These are phyloP conservation scores for Pocillopora damicornis DNA, from an alignment of 64 coral and sea anemone species.

Conservation along the genomic window DNA sequence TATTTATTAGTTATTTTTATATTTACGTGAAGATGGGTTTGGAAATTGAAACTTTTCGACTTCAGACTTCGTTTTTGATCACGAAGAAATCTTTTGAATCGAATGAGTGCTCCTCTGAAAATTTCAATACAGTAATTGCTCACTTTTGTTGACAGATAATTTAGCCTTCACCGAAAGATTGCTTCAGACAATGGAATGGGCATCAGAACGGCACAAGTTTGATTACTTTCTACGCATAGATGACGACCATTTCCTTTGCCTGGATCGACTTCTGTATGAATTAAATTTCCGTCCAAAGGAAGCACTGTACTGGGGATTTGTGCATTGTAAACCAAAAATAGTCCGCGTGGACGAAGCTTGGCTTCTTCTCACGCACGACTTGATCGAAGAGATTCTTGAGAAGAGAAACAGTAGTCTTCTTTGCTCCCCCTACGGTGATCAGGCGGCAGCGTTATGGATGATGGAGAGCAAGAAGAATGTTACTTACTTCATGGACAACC, in stretches of 20 bases:
- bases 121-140: neutral
- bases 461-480: constrained; percentile 69
- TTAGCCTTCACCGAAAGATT: constrained; percentile 83
- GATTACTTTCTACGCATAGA: constrained; percentile 90
- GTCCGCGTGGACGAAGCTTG: constrained; percentile 95
- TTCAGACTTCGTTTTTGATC: no score
- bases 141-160: constrained; percentile 37
- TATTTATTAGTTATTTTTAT: no score
- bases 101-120: no score
- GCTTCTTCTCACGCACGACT: constrained; percentile 73
- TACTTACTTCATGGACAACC: constrained; percentile 97
- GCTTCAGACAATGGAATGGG: constrained; percentile 81
- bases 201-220: constrained; percentile 34
- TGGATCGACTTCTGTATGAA: constrained; percentile 82
- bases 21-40: no score
- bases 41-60: no score
- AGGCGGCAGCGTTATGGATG: constrained; percentile 93
- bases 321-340: constrained; percentile 79
- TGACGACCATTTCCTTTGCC: constrained; percentile 94
- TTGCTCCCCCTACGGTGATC: constrained; percentile 87
- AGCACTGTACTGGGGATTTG: constrained; percentile 87
- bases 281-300: constrained; percentile 51
- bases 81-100: no score
- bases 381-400: constrained; percentile 75
- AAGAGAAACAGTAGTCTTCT: constrained; percentile 64